phyloP scores from a whole-genome alignment of 2,888 invertebrate genomes.

The Netelia virgata region DNA sequence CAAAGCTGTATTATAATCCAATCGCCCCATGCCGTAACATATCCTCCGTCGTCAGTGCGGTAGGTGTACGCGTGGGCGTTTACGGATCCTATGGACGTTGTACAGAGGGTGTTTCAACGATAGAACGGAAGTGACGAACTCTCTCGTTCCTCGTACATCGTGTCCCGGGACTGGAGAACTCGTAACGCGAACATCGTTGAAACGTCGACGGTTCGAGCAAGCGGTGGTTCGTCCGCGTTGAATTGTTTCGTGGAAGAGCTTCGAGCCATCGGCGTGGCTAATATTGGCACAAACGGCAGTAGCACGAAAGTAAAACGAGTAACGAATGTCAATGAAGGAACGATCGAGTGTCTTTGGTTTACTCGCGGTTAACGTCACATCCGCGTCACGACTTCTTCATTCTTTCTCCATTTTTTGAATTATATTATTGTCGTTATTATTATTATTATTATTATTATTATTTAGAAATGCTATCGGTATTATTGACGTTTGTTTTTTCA shows the following conservation, averaged over 20 bases:
- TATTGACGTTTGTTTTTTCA: background rate
- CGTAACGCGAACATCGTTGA: conserved; percentile 41
- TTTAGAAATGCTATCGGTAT: background rate
- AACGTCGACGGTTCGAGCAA: conserved; percentile 54
- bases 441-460: background rate
- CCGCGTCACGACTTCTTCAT: background rate
- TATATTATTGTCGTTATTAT: background rate
- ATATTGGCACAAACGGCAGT: conserved; percentile 26
- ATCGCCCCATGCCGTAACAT: conserved; percentile 13
- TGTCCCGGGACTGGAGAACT: conserved; percentile 44
- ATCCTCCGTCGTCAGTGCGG: conserved; percentile 19
- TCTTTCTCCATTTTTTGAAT: background rate
- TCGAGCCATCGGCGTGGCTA: conserved; percentile 58
- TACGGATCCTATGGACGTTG: background rate
- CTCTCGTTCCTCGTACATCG: conserved; percentile 42
- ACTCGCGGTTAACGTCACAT: background rate
- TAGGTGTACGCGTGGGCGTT: background rate
- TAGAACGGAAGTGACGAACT: conserved; percentile 58
- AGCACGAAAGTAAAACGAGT: conserved; percentile 38
- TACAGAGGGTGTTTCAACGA: background rate
- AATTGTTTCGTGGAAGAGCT: conserved; percentile 75
- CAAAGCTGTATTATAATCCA: conserved; percentile 28
- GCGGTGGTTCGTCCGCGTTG: conserved; percentile 60
- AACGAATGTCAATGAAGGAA: conserved; percentile 71
- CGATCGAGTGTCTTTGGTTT: background rate